Percentiles rank a stretch among this genome's conserved stretches.
phyloP scores from a whole-genome alignment of 2,888 invertebrate species.

The Cecidostiba fungosa region DNA sequence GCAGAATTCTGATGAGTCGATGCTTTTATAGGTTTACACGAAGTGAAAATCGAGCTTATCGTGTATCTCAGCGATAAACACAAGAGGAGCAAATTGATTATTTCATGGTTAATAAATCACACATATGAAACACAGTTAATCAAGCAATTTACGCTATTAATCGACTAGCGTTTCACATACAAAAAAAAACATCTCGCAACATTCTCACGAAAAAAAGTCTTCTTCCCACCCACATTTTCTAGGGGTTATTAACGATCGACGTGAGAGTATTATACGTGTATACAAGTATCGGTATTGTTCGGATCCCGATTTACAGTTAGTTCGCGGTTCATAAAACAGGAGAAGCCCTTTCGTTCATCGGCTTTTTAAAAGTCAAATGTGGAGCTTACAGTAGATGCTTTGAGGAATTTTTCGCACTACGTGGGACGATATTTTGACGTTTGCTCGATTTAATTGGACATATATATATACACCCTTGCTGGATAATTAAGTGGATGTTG shows the following conservation, averaged over 20 bases:
- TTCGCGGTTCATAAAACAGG: slow-evolving; percentile 43
- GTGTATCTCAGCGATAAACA: background rate
- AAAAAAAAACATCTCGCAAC: background rate
- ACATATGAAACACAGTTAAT: background rate
- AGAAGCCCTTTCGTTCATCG: background rate
- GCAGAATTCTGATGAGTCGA: slow-evolving; percentile 38
- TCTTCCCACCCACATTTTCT: background rate
- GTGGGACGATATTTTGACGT: background rate
- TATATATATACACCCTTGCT: background rate
- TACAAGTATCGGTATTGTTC: slow-evolving; percentile 27
- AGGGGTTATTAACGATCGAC: slow-evolving; percentile 24
- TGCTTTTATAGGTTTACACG: background rate
- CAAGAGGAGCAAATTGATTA: background rate
- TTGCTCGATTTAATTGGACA: background rate
- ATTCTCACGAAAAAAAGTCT: background rate
- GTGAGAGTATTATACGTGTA: background rate
- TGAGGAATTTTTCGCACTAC: background rate
- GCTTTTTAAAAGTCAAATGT: slow-evolving; percentile 41
- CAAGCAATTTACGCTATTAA: slow-evolving; percentile 1
- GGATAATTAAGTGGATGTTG: background rate
- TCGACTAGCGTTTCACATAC: background rate
- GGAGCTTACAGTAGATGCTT: background rate
- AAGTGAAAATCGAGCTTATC: slow-evolving; percentile 6
- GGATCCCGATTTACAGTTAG: slow-evolving; percentile 31
- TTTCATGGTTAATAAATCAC: slow-evolving; percentile 22